Percentiles rank a stretch among this genome's conserved stretches.
phyloP scores from a whole-genome alignment of 2,888 invertebrate genomes.

The Neoscelio sp. region DNA sequence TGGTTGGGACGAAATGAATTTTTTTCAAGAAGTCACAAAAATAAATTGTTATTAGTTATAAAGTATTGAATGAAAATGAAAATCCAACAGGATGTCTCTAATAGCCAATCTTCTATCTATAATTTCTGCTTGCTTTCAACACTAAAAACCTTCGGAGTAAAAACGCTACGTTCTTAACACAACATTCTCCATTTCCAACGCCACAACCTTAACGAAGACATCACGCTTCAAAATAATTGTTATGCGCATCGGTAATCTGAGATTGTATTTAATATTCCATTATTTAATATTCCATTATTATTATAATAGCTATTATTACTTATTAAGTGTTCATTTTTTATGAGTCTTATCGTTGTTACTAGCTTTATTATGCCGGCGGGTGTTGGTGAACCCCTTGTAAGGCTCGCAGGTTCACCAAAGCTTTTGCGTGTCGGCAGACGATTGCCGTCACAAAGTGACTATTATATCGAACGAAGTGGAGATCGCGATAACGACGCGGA shows the following conservation, averaged over 20 bases:
- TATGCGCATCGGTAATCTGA: slow-evolving; percentile 54
- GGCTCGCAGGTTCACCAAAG: slow-evolving; percentile 39
- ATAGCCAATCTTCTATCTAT: too few relatives aligned
- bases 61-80: too few relatives aligned
- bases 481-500: slow-evolving; percentile 79
- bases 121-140: too few relatives aligned
- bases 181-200: not conserved
- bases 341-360: slow-evolving; percentile 66
- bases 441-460: slow-evolving; percentile 81
- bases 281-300: slow-evolving; percentile 65
- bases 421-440: slow-evolving; percentile 80
- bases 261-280: slow-evolving; percentile 62
- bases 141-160: too few relatives aligned
- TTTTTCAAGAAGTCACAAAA: too few relatives aligned
- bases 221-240: slow-evolving; percentile 50
- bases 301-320: slow-evolving; percentile 68
- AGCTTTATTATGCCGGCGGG: slow-evolving; percentile 67
- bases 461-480: slow-evolving; percentile 80
- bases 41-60: too few relatives aligned
- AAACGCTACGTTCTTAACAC: not conserved
- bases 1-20: too few relatives aligned
- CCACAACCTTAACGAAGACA: slow-evolving; percentile 46
- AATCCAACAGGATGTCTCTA: too few relatives aligned
- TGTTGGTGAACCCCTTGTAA: slow-evolving; percentile 53
- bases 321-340: slow-evolving; percentile 68